Evolutionary conservation across 2,113 vertebrate species (phyloP).

Genomic region (Reinhardtius hippoglossoides): DNA sequence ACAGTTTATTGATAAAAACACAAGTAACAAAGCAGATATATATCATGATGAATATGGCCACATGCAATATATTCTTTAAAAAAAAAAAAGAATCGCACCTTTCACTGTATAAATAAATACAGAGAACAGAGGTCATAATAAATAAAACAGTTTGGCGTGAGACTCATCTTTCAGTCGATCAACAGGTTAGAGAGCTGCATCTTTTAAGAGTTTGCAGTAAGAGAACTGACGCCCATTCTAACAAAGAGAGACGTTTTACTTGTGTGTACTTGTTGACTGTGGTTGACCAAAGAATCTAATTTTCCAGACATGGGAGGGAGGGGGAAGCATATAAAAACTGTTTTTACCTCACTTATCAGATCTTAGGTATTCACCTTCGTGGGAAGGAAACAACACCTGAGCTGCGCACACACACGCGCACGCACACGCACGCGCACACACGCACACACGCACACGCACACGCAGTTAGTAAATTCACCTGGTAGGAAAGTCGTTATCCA

Average conservation of each 20-base stretch:
- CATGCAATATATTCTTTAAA: constrained; percentile 1
- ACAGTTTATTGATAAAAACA: constrained; percentile 37
- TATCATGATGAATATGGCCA: constrained; percentile 1
- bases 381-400: constrained; percentile 32
- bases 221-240: constrained; percentile 36
- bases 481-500: background rate
- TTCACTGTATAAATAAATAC: constrained; percentile 26
- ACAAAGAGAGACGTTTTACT: constrained; percentile 41
- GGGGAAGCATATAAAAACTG: constrained; percentile 48
- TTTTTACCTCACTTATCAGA: constrained; percentile 66
- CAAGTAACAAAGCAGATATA: constrained; percentile 24
- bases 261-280: constrained; percentile 76
- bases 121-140: background rate
- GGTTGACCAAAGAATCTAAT: constrained; percentile 76
- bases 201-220: constrained; percentile 34
- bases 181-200: constrained; percentile 20
- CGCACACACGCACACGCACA: too few species aligned
- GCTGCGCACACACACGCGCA: too few species aligned
- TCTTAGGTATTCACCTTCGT: constrained; percentile 31
- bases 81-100: constrained; percentile 5
- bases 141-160: background rate
- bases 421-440: too few species aligned
- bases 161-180: background rate
- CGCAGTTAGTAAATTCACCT: background rate
- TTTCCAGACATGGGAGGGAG: constrained; percentile 54